Evolutionary conservation across 2,113 vertebrate genomes (phyloP).

Genomic region (Tupaia chinensis): DNA sequence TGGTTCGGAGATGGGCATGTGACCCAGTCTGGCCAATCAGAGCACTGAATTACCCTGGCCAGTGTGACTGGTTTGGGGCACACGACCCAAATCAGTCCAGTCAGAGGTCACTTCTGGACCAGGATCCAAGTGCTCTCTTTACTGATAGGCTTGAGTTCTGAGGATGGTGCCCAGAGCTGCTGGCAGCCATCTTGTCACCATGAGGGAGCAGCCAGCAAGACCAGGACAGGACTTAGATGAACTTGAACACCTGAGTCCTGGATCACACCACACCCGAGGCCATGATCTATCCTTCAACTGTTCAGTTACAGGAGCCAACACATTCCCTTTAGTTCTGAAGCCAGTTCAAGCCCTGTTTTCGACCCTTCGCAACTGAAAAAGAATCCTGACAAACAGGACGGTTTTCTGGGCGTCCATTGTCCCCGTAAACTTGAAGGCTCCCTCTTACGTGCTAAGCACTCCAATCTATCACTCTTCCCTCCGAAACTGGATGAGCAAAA

Average conservation of each 20-base stretch:
- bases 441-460: background rate
- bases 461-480: background rate
- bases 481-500: background rate
- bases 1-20: background rate
- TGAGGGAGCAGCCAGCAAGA: background rate
- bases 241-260: rapidly evolving
- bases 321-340: background rate
- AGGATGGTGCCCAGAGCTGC: background rate
- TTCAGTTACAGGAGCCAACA: background rate
- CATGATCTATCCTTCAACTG: no score
- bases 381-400: background rate
- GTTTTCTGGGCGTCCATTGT: background rate
- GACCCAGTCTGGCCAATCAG: background rate
- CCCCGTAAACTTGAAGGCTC: background rate
- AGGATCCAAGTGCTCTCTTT: background rate
- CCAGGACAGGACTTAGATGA: background rate
- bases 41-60: background rate
- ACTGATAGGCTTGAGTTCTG: background rate
- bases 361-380: background rate
- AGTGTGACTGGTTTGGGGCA: background rate
- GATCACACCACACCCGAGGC: background rate
- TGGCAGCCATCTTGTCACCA: background rate
- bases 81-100: background rate
- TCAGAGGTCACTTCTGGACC: background rate
- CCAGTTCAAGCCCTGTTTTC: background rate